Evolutionary conservation across 2,888 invertebrate species (phyloP), one percentile per base, ranked within the genome.

Genomic region (Sussaba pulchella): DNA sequence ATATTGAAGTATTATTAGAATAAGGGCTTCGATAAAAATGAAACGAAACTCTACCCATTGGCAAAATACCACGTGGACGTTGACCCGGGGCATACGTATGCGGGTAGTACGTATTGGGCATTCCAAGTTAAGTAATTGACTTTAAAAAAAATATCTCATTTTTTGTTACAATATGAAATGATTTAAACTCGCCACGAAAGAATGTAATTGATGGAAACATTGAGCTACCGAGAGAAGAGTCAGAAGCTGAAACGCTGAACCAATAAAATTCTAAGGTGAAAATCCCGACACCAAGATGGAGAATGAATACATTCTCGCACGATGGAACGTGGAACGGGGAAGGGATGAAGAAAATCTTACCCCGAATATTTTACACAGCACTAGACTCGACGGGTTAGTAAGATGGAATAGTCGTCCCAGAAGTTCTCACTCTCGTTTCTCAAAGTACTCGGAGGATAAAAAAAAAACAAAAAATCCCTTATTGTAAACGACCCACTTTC

Each of bases 401-500:
- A 77, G 57, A 70, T 54, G 57, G 64, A 71, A 71, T 57, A 77
- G 70, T 71, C 71, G 70, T 64, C 71, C 57, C 26, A 12, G n/a
- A 54, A 77, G 59, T 72, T 66, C 39, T 67, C 59, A 66, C 47
- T 66, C 71, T 72, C 71, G 9, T 59, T 72, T 66, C 66, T 59
- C 45, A 36, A 21, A 59, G 47, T 47, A 59, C 66, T 70, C 47
- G 64, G 64, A 59, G n/a, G n/a, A n/a, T n/a, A n/a, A n/a, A n/a
- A 77, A 72, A 78, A 41, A 59, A 59, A 41, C 26, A 43, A 19
- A 72, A 59, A 72, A 71, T 71, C 66, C 59, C 54, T 77, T 26
- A 57, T 72, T 78, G 72, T 50, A 78, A 78, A 78, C 66, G 71
- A 72, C 59, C 71, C 77, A 78, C 64, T 78, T 66, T 54, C 24